A percentile compares a stretch with the other conserved stretches of the same genome.
These are phyloP conservation scores for Artibeus lituratus DNA, from an alignment of 2,797 vertebrate genomes.

Conservation along the genomic window DNA sequence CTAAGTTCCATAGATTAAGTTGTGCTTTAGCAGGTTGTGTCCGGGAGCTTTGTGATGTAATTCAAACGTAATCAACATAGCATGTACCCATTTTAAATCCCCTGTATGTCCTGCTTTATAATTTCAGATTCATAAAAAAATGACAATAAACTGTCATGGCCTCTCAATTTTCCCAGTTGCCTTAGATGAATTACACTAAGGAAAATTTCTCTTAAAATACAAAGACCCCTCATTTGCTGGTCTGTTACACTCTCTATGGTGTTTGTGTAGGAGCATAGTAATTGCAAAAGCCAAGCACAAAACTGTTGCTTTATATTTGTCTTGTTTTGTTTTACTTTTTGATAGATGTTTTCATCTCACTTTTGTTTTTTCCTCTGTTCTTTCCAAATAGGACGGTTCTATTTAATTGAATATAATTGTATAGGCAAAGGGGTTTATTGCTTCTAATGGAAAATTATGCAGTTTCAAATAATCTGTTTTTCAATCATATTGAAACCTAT, in stretches of 20 bases:
- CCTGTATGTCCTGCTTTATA: not conserved
- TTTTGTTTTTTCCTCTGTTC: fast-evolving
- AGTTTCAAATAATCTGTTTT: not conserved
- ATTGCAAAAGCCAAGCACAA: not conserved
- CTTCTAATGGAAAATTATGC: not conserved
- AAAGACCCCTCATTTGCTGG: not conserved
- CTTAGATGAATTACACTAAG: not conserved
- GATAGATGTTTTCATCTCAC: not conserved
- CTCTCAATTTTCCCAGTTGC: not conserved
- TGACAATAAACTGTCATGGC: not conserved
- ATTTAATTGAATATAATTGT: not conserved
- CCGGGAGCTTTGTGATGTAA: not conserved
- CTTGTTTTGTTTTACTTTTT: not conserved
- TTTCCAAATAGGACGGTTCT: not conserved
- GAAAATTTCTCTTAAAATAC: not conserved
- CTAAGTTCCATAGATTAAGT: not conserved
- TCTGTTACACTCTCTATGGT: not conserved
- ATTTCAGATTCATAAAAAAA: not conserved
- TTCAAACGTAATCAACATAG: not conserved
- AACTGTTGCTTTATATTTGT: no score
- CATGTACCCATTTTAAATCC: not conserved
- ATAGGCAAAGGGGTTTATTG: not conserved
- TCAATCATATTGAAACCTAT: not conserved
- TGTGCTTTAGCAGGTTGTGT: not conserved
- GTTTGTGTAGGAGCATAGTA: fast-evolving